Percentiles rank a stretch among this genome's conserved stretches.
These are phyloP conservation scores for Xanthorhoe spadicearia DNA, from an alignment of 2,888 invertebrate species.

Conservation along the genomic window DNA sequence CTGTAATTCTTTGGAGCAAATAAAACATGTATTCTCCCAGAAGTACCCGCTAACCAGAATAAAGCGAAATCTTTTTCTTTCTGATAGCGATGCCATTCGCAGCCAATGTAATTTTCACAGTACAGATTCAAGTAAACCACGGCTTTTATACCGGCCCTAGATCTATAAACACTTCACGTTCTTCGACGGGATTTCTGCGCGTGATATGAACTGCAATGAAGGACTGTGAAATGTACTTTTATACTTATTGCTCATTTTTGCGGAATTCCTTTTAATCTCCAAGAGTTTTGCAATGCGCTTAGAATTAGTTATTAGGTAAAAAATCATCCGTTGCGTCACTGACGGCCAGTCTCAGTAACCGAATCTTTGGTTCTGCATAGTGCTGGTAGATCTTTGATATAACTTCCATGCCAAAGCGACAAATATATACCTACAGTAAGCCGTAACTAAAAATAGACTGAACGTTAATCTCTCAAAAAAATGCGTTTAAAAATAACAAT, in stretches of 20 bases:
- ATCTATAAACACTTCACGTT: conserved; percentile 46
- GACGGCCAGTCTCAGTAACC: too few relatives aligned
- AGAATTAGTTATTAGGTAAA: too few relatives aligned
- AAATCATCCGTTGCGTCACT: too few relatives aligned
- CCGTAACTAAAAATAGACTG: too few relatives aligned
- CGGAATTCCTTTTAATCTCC: not conserved
- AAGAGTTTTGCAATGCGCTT: not conserved
- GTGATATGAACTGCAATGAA: conserved; percentile 45
- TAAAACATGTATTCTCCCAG: not conserved
- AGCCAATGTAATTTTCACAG: conserved; percentile 12
- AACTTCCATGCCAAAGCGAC: too few relatives aligned
- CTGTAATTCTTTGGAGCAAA: not conserved
- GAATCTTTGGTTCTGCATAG: too few relatives aligned
- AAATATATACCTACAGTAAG: too few relatives aligned
- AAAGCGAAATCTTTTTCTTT: not conserved
- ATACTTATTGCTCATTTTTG: conserved; percentile 6
- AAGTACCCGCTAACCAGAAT: not conserved
- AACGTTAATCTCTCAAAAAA: too few relatives aligned
- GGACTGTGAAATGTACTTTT: conserved; percentile 13
- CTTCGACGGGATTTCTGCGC: conserved; percentile 35
- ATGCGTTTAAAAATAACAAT: too few relatives aligned
- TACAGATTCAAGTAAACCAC: conserved; percentile 8
- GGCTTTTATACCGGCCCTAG: conserved; percentile 26
- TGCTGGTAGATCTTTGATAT: too few relatives aligned
- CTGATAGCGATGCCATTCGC: not conserved